phyloP scores from a whole-genome alignment of 1,140 invertebrate species.

The Orius insidiosus region DNA sequence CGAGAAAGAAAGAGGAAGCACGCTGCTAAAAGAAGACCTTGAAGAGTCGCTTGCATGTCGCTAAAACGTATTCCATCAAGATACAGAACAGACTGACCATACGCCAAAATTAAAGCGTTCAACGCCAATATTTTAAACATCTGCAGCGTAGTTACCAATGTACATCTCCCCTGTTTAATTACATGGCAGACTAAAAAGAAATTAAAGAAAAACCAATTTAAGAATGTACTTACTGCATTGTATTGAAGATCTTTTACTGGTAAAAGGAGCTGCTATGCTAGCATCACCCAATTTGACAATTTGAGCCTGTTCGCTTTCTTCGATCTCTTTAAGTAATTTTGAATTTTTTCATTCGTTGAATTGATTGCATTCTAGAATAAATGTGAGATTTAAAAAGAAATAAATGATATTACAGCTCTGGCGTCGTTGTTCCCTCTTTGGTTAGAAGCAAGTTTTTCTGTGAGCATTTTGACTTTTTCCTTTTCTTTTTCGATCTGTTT shows the following conservation, averaged over 20 bases:
- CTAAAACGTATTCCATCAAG: conserved; percentile 96
- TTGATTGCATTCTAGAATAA: conserved; percentile 13
- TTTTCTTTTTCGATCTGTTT: conserved; percentile 24
- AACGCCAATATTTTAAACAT: conserved; percentile 99
- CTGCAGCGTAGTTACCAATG: conserved; percentile 94
- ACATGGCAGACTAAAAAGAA: conserved; percentile 80
- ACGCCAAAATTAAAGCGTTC: conserved; percentile 95
- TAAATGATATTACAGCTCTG: conserved; percentile 16
- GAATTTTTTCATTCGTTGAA: conserved; percentile 31
- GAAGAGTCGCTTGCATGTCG: conserved; percentile 91
- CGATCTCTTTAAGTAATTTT: conserved; percentile 73
- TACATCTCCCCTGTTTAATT: conserved; percentile 97
- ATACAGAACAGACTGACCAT: conserved; percentile 96
- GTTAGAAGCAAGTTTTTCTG: conserved; percentile 10
- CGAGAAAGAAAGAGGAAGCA: conserved; percentile 97
- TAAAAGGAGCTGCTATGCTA: conserved; percentile 97
- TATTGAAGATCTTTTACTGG: conserved; percentile 92
- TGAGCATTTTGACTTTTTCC: conserved; percentile 23
- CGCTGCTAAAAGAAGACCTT: conserved; percentile 80
- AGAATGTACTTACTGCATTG: conserved; percentile 67
- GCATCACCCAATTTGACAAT: conserved; percentile 94
- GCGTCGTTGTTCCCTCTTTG: conserved; percentile 13
- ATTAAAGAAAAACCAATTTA: neutral
- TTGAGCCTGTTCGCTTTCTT: conserved; percentile 74
- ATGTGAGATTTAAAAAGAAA: conserved; percentile 2